phyloP scores from a whole-genome alignment of 1,140 invertebrate species.

The Ridgeia piscesae region DNA sequence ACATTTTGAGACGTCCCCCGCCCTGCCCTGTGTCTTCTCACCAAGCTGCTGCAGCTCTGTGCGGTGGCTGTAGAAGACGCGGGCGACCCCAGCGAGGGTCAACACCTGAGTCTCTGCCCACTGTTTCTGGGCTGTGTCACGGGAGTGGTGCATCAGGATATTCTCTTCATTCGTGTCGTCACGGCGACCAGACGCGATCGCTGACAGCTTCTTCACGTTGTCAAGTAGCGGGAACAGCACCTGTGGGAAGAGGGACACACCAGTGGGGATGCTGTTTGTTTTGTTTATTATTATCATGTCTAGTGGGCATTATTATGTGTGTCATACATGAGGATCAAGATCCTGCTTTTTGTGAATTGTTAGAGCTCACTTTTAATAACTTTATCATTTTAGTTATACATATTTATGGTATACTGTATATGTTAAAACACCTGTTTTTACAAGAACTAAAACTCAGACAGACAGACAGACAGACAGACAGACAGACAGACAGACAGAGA shows the following conservation, averaged over 20 bases:
- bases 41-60: conserved; percentile 80
- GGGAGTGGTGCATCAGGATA: conserved; percentile 96
- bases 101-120: conserved; percentile 97
- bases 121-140: conserved; percentile 98
- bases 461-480: no score
- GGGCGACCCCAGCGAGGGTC: conserved; percentile 72
- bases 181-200: conserved; percentile 89
- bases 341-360: no score
- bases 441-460: no score
- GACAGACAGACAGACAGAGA: no score
- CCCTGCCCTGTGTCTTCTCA: conserved; percentile 25
- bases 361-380: no score
- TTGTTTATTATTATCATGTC: background rate
- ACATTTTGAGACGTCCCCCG: background rate
- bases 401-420: no score
- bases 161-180: conserved; percentile 76
- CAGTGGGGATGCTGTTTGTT: background rate
- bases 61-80: conserved; percentile 87
- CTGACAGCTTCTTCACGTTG: conserved; percentile 85
- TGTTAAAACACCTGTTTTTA: no score
- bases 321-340: no score
- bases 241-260: conserved; percentile 47
- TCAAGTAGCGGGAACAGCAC: conserved; percentile 95
- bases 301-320: no score
- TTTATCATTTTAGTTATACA: no score